Evolutionary conservation across 2,113 vertebrate genomes (phyloP), one percentile per base, ranked within the genome.

Genomic region (Ptychochromis oligacanthus): DNA sequence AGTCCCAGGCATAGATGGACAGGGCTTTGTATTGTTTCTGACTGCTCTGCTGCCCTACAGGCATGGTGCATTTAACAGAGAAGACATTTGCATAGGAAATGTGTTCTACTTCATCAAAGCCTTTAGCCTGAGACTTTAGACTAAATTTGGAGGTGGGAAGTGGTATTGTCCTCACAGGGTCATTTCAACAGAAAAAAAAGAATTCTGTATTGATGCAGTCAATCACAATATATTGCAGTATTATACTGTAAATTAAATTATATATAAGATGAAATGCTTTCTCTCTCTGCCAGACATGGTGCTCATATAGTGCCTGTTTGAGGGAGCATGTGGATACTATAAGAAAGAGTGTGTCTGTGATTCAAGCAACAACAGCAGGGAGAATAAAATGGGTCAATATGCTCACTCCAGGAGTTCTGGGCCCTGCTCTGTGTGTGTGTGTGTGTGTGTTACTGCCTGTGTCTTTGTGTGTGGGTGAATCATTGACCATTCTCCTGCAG

Each of bases 361-460:
- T 54, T 46, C 77, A 31, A 67, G 80, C 22, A 74, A 46, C 59
- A 80, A 52, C 54, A 15, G 31, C 17, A 52, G 36, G 58, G 55
- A 64, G 58, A 88, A 59, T 75, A 81, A 85, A 89, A 85, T 82
- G 77, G 82, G 87, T 90, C 87, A 89, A 85, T 91, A 90, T 83
- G 72, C 55, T 89, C 76, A 82, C 80, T 88, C 80, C 81, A 90
- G 76, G 84, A 88, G 65, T 54, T 54, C 57, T 54, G 77, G 18
- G 49, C 49, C 75, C 60, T 54, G 49, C 55, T 79, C 80, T 49
- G 62, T 76, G 11, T 84, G 61, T 79, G 60, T 64, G 61, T 15
- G 34, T 81, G 52, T 79, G 64, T 75, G 55, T 79, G 43, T 85
- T 75, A 22, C 72, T 77, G 84, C 55, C 3, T 67, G 36, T 60